These are phyloP conservation scores for Limnephilus lunatus DNA, from an alignment of 2,888 invertebrate species.

Conservation along the genomic window DNA sequence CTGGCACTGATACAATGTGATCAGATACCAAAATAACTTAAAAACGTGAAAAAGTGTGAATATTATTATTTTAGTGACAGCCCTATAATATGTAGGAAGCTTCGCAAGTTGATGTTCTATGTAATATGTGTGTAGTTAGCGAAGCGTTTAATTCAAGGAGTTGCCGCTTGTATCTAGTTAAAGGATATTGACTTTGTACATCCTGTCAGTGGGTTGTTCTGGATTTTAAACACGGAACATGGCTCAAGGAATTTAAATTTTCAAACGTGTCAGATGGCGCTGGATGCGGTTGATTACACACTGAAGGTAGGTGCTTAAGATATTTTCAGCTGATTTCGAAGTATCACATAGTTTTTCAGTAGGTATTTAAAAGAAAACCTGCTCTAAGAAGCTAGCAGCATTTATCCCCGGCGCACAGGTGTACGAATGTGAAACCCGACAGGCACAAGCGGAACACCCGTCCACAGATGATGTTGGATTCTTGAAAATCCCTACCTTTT, in stretches of 20 bases:
- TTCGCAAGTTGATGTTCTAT: slow-evolving; percentile 14
- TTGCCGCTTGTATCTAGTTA: slow-evolving; percentile 38
- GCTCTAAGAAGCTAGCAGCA: too few species aligned
- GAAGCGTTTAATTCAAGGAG: slow-evolving; percentile 43
- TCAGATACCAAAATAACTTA: too few species aligned
- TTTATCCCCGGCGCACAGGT: too few species aligned
- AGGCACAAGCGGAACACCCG: too few species aligned
- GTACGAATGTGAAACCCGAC: too few species aligned
- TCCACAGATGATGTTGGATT: too few species aligned
- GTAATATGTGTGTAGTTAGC: slow-evolving; percentile 24
- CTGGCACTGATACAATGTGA: too few species aligned
- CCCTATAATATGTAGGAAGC: neutral
- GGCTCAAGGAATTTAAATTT: neutral
- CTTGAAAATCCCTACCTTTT: too few species aligned
- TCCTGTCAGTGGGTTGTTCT: neutral
- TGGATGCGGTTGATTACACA: neutral
- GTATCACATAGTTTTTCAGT: too few species aligned
- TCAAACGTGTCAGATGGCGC: neutral
- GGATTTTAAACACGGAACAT: neutral
- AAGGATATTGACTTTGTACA: slow-evolving; percentile 19
- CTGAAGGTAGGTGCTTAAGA: neutral
- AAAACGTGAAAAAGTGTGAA: too few species aligned
- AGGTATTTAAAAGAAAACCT: too few species aligned
- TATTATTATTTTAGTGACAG: neutral
- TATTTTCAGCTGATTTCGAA: too few species aligned